phyloP scores from a whole-genome alignment of 2,113 vertebrate genomes.

The Gasterosteus aculeatus region DNA sequence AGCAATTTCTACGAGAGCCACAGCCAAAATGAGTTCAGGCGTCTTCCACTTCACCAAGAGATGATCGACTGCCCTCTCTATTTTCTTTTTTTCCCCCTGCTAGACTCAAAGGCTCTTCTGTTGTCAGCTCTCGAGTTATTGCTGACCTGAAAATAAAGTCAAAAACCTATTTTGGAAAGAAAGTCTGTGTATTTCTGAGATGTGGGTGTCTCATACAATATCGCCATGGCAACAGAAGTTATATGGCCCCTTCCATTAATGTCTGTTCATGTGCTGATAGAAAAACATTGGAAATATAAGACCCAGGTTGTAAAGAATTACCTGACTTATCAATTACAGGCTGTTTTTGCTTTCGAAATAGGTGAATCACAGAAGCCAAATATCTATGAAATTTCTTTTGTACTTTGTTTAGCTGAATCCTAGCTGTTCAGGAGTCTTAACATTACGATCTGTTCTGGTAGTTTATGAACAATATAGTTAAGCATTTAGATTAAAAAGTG shows the following conservation, averaged over 20 bases:
- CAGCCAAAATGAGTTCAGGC: conserved; percentile 1
- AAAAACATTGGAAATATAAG: neutral
- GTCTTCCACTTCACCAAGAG: conserved; percentile 25
- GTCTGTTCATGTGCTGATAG: neutral
- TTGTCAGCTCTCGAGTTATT: conserved; percentile 12
- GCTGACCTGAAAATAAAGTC: conserved; percentile 9
- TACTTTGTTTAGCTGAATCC: neutral
- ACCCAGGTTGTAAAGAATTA: neutral
- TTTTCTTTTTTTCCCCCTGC: neutral
- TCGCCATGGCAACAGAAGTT: neutral
- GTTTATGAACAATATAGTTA: neutral
- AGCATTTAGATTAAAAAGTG: neutral
- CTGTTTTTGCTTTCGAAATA: neutral
- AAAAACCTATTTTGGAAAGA: neutral
- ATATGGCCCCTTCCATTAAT: neutral
- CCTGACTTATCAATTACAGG: neutral
- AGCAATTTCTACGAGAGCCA: conserved; percentile 12
- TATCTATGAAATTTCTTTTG: no score
- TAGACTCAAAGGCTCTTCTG: neutral
- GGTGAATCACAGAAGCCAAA: neutral
- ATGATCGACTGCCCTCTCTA: conserved; percentile 9
- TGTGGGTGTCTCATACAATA: neutral
- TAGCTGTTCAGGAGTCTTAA: neutral
- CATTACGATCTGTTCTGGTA: neutral
- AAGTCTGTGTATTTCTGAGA: neutral